Base-by-base conservation (phyloP, 2,113 vertebrate species). In the Alosa alosa region DNA sequence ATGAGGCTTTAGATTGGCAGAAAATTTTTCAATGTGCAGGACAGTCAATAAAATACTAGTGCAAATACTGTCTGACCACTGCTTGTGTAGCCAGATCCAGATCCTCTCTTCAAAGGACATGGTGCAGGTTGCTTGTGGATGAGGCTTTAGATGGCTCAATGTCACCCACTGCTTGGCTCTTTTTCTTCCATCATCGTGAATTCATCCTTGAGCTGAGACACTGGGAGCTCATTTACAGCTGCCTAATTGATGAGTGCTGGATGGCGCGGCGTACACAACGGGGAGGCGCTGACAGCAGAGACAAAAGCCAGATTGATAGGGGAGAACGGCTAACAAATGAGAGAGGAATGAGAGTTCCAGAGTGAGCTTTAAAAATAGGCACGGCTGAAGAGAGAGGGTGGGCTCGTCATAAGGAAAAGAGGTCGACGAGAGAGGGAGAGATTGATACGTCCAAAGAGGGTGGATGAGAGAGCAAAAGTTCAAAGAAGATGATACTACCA, bases 181-280 rank as follows among this genome's bases (percentile, higher is more conserved):
- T 13, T 72, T 31, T 72, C 64, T 72, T 31, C 31, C 68, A 7
- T 75, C 68, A 36, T 31, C 31, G 31, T 72, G 68, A 75, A 39
- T 75, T 75, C 68, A 75, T 75, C 25, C 68, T 75, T 75, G 25
- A 15, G 68, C 68, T 75, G 31, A 31, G 11, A 36, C 25, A 15
- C 68, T 75, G 31, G 68, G 68, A 75, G 68, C 68, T 75, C 68
- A 75, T 57, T 86, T 81, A 31, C 41, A 60, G 49, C 41, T 82
- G 41, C 45, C 22, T 89, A 45, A 83, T 50, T 72, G 8, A 22
- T 39, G 18, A 68, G 83, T 88, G 68, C 9, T 75, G 68, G 68
- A 36, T 75, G 68, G 31, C 31, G 25, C 17, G 31, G 68, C 13
- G 68, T 75, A 75, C 68, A 31, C 68, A 75, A 39, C 25, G 4